phyloP scores from a whole-genome alignment of 92 coral and sea anemone species.

The Porites divaricata region DNA sequence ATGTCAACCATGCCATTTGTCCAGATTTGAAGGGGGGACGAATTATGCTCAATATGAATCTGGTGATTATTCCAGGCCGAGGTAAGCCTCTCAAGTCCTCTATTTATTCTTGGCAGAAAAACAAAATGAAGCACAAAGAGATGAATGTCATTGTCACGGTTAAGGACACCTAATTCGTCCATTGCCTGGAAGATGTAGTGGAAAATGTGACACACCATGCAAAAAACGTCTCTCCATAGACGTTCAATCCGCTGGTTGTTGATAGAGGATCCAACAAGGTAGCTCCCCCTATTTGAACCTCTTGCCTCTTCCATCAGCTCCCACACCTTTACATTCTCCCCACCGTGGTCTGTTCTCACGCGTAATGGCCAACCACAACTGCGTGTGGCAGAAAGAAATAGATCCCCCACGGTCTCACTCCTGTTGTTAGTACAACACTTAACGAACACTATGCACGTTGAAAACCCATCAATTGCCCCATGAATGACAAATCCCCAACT shows the following conservation, averaged over 20 bases:
- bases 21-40: slow-evolving; percentile 71
- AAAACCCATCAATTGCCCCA: slow-evolving; percentile 33
- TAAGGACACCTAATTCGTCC: too few species aligned
- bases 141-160: too few species aligned
- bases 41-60: slow-evolving; percentile 58
- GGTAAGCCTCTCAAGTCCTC: slow-evolving; percentile 47
- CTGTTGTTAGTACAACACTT: slow-evolving; percentile 36
- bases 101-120: slow-evolving; percentile 22
- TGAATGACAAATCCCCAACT: not conserved
- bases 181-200: too few species aligned
- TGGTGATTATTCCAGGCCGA: slow-evolving; percentile 70
- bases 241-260: too few species aligned
- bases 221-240: too few species aligned
- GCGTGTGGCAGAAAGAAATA: too few species aligned
- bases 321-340: not conserved
- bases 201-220: too few species aligned
- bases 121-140: slow-evolving; percentile 27
- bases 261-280: too few species aligned
- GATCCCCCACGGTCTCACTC: slow-evolving; percentile 21
- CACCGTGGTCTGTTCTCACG: too few species aligned
- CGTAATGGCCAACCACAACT: too few species aligned
- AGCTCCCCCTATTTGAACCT: too few species aligned
- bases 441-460: slow-evolving; percentile 17
- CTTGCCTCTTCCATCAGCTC: slow-evolving; percentile 14
- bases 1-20: slow-evolving; percentile 72